Evolutionary conservation across 2,888 invertebrate genomes (phyloP), one percentile per base, ranked within the genome.

Genomic region (Tortricodes alternella): DNA sequence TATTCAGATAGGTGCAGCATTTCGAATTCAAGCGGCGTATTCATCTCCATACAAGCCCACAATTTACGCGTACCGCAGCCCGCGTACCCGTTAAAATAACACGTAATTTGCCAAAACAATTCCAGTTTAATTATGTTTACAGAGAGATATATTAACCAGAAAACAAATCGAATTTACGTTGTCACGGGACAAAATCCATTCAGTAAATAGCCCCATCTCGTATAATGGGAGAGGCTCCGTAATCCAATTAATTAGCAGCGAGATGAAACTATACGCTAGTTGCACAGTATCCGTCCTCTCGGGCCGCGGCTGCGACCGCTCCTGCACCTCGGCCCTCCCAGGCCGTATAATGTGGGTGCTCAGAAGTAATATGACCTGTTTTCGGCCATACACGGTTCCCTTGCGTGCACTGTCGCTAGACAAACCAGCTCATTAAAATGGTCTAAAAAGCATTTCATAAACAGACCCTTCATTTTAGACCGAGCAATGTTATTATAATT

Each of bases 231-330:
- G 73, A 79, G 78, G 74, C 71, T 78, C 71, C 71, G 82, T 83
- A 83, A 83, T 85, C 80, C 78, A 85, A 84, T 86, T 86, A 84
- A 85, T 86, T 83, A 84, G 78, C 69, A 71, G 66, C 62, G 74
- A 76, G 78, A 80, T 82, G 78, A 76, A 80, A 78, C 77, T 79
- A 78, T 70, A 73, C 70, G 73, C 71, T 73, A 70, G 73, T 72
- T 78, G 76, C 75, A 77, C 70, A 69, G 70, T 67, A 71, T 63
- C 58, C 56, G 19, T 55, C 49, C 44, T 49, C 52, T 1, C 18
- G 37, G n/a, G n/a, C 29, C 41, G 24, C 38, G 16, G 37, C 37
- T 19, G n/a, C 44, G 39, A 24, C 21, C 48, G 27, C 24, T 21
- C 29, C 21, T 50, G 56, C 56, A 43, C n/a, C 49, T 38, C 44